phyloP scores from a whole-genome alignment of 2,888 invertebrate genomes.

The Amaurobius ferox region DNA sequence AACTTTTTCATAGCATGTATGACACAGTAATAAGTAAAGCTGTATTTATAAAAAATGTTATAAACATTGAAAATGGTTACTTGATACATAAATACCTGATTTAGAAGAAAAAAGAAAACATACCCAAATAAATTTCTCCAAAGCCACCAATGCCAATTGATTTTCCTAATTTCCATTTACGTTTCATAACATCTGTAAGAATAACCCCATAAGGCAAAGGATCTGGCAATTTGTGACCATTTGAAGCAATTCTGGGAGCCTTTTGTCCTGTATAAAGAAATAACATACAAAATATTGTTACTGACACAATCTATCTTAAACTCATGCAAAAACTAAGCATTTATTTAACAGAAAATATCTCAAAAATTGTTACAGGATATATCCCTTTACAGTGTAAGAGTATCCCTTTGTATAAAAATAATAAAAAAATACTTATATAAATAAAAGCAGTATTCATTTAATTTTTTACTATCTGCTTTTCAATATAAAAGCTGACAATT shows the following conservation, averaged over 20 bases:
- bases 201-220: constrained; percentile 86
- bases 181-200: constrained; percentile 86
- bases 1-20: too few species aligned
- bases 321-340: too few species aligned
- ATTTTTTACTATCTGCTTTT: too few species aligned
- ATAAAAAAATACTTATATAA: too few species aligned
- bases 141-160: constrained; percentile 95
- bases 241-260: constrained; percentile 72
- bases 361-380: too few species aligned
- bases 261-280: constrained; percentile 26
- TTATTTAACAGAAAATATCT: too few species aligned
- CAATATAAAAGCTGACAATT: too few species aligned
- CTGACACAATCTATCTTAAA: too few species aligned
- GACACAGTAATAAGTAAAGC: constrained; percentile 21
- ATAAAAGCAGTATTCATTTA: too few species aligned
- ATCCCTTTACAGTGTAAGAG: too few species aligned
- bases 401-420: too few species aligned
- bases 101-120: background rate
- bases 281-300: too few species aligned
- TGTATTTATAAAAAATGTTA: background rate
- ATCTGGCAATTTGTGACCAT: constrained; percentile 81
- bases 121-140: constrained; percentile 89
- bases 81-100: background rate
- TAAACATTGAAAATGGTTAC: background rate
- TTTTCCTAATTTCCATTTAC: constrained; percentile 89